A percentile compares a stretch with the other conserved stretches of the same genome.
Evolutionary conservation across 1,140 invertebrate species (phyloP).

Genomic region (Paraescarpia echinospica): DNA sequence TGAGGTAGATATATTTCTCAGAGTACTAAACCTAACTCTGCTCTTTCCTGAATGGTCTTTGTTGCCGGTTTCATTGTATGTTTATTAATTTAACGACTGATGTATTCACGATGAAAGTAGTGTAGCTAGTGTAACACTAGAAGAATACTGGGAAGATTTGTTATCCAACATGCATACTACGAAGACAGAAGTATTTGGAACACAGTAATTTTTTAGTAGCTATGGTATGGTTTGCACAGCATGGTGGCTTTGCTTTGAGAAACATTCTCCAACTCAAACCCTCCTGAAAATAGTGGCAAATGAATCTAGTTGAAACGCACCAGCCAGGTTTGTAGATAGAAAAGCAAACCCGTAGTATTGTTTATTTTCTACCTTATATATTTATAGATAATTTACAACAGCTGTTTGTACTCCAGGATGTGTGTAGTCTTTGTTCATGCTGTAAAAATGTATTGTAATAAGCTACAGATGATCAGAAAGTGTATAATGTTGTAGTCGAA

Average conservation of each 20-base stretch:
- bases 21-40: background rate
- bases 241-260: background rate
- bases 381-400: background rate
- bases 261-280: background rate
- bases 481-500: background rate
- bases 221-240: background rate
- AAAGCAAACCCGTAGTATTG: no score
- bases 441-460: background rate
- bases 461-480: background rate
- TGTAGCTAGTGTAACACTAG: background rate
- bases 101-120: background rate
- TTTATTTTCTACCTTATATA: background rate
- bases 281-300: background rate
- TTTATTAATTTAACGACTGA: background rate
- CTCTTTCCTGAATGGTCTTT: background rate
- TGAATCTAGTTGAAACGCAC: background rate
- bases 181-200: background rate
- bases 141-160: background rate
- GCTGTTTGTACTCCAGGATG: background rate
- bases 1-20: background rate
- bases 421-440: background rate
- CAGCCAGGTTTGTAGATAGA: background rate
- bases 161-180: background rate
- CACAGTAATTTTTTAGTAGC: background rate
- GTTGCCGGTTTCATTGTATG: background rate